Conservation (phyloP, 2,797 vertebrate species). For the Centropyge bicolor region DNA sequence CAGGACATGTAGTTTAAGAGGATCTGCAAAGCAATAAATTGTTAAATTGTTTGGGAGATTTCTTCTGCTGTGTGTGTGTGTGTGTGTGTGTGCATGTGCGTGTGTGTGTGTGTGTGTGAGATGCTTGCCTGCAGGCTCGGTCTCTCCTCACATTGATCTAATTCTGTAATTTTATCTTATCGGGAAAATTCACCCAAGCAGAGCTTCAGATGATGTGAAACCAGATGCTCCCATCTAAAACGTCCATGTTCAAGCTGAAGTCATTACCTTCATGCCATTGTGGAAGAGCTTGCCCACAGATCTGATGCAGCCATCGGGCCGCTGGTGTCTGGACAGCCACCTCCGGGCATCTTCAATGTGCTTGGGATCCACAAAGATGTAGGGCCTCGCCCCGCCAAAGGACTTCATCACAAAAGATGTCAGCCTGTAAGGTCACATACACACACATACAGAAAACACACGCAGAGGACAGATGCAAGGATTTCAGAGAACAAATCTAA, state of each 20-base stretch:
- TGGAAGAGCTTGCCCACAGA: conserved; percentile 88
- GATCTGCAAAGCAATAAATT: not conserved
- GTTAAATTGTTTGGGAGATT: conserved; percentile 5
- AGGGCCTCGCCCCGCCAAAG: conserved; percentile 84
- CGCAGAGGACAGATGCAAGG: not conserved
- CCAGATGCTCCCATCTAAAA: too few relatives aligned
- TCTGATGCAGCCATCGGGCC: conserved; percentile 83
- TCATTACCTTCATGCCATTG: conserved; percentile 86
- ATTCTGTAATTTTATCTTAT: conserved; percentile 15
- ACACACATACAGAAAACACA: conserved; percentile 12
- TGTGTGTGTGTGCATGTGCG: not conserved
- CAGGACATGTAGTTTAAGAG: not conserved
- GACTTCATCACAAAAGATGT: conserved; percentile 93
- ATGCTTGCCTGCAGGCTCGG: conserved; percentile 14
- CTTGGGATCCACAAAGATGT: conserved; percentile 84
- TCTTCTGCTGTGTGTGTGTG: conserved; percentile 1
- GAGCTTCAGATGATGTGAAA: not conserved
- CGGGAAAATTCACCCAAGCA: not conserved
- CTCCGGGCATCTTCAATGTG: conserved; percentile 81
- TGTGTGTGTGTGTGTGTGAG: not conserved
- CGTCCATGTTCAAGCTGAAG: not conserved
- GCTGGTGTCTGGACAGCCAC: conserved; percentile 84
- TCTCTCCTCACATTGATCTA: not conserved
- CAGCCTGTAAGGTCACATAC: conserved; percentile 79
- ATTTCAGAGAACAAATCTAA: conserved; percentile 4